Conservation (phyloP, 2,113 vertebrate genomes). For the Odocoileus hemionus region DNA sequence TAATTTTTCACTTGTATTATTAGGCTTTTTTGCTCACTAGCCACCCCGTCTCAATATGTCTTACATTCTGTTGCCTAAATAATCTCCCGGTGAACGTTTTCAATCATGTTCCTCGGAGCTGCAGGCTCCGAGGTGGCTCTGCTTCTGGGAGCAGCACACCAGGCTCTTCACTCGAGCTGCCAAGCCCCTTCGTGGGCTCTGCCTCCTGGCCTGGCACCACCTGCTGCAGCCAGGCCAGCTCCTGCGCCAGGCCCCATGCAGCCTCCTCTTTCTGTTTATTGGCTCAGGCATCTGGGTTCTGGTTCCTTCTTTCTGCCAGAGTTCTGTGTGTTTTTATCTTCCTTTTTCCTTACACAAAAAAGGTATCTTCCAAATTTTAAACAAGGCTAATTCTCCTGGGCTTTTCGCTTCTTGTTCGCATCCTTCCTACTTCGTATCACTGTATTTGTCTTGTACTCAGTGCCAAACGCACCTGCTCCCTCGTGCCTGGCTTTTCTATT, state of each 20-base stretch:
- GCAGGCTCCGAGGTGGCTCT: background rate
- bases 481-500: background rate
- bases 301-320: background rate
- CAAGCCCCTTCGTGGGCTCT: fast-evolving
- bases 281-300: background rate
- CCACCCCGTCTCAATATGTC: background rate
- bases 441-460: constrained; percentile 10
- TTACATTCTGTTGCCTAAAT: background rate
- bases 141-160: background rate
- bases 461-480: background rate
- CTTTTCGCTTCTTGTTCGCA: constrained; percentile 36
- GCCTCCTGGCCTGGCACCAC: background rate
- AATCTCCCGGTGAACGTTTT: background rate
- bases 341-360: background rate
- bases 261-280: background rate
- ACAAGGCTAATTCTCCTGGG: background rate
- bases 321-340: background rate
- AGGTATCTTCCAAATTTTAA: constrained; percentile 23
- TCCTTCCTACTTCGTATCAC: background rate
- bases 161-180: background rate
- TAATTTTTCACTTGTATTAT: background rate
- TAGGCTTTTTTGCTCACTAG: background rate
- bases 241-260: no score
- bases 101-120: background rate
- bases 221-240: no score